These are phyloP conservation scores for Dysidea cf. avara DNA, from an alignment of 37 sponge, comb jelly and placozoan species.

Conservation along the genomic window DNA sequence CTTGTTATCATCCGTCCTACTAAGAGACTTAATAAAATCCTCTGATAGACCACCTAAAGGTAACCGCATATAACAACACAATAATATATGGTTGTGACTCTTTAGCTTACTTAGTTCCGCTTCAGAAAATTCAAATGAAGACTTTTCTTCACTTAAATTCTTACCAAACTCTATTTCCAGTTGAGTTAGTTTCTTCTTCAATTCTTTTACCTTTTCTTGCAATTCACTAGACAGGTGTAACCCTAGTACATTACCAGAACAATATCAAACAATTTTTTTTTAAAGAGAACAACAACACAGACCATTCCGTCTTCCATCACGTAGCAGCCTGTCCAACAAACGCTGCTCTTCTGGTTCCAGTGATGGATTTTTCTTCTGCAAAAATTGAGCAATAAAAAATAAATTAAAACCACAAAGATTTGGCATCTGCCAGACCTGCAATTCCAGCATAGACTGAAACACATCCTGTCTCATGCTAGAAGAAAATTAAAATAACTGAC, in stretches of 20 bases:
- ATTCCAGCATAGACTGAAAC: slow-evolving; percentile 10
- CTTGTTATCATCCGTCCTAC: slow-evolving; percentile 17
- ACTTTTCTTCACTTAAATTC: slow-evolving; percentile 17
- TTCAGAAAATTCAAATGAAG: too few species aligned
- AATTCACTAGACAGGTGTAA: slow-evolving; percentile 35
- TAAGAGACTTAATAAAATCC: slow-evolving; percentile 4
- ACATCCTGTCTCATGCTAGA: slow-evolving; percentile 36
- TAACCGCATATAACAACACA: too few species aligned
- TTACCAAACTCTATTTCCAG: slow-evolving; percentile 23
- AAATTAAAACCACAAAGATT: too few species aligned
- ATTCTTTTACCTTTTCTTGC: slow-evolving; percentile 26
- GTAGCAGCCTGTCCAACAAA: slow-evolving; percentile 19
- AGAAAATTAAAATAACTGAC: not conserved
- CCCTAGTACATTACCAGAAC: slow-evolving; percentile 21
- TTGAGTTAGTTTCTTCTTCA: slow-evolving; percentile 41
- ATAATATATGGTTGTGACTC: too few species aligned
- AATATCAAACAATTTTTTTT: slow-evolving; percentile 6
- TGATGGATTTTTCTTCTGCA: not conserved
- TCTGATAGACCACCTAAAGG: slow-evolving; percentile 1
- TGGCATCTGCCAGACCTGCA: not conserved
- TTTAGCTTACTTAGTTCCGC: too few species aligned
- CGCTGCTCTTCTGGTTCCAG: slow-evolving; percentile 33
- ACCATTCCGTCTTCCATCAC: slow-evolving; percentile 46
- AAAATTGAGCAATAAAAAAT: slow-evolving; percentile 2
- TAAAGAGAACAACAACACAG: not conserved